These are phyloP conservation scores for Vidua macroura DNA, from an alignment of 2,113 vertebrate genomes.

Conservation along the genomic window DNA sequence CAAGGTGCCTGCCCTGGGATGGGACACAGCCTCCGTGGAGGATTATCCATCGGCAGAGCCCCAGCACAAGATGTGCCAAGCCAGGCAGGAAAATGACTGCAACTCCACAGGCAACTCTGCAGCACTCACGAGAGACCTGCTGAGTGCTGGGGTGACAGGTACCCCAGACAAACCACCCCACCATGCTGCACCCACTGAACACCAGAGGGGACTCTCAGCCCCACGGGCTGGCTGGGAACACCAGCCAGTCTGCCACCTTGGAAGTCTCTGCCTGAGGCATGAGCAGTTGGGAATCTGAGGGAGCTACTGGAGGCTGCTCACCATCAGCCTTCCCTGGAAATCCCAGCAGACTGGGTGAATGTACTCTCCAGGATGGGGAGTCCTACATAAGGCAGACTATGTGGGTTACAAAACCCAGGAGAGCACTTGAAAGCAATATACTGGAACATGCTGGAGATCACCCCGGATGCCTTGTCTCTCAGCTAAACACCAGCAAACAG, in stretches of 20 bases:
- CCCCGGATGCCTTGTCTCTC: not conserved
- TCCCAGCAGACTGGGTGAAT: not conserved
- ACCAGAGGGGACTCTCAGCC: not conserved
- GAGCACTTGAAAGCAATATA: not conserved
- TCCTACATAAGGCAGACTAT: not conserved
- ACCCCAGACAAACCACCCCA: not conserved
- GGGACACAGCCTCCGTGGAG: fast-evolving
- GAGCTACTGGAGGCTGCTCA: not conserved
- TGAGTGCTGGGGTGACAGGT: not conserved
- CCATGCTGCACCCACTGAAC: not conserved
- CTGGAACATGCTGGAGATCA: not conserved
- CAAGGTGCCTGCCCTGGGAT: not conserved
- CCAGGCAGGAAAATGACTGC: not conserved
- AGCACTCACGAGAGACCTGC: not conserved
- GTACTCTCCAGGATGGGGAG: not conserved
- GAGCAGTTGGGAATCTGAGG: not conserved
- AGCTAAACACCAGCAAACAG: not conserved
- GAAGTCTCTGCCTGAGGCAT: not conserved
- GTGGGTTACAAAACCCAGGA: not conserved
- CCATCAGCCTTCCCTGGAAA: not conserved
- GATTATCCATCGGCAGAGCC: fast-evolving
- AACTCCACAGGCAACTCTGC: fast-evolving
- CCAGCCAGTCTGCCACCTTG: not conserved
- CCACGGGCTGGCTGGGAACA: not conserved
- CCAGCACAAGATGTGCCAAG: fast-evolving